Conservation (phyloP, 2,797 vertebrate genomes). For the Neomorphus geoffroyi region DNA sequence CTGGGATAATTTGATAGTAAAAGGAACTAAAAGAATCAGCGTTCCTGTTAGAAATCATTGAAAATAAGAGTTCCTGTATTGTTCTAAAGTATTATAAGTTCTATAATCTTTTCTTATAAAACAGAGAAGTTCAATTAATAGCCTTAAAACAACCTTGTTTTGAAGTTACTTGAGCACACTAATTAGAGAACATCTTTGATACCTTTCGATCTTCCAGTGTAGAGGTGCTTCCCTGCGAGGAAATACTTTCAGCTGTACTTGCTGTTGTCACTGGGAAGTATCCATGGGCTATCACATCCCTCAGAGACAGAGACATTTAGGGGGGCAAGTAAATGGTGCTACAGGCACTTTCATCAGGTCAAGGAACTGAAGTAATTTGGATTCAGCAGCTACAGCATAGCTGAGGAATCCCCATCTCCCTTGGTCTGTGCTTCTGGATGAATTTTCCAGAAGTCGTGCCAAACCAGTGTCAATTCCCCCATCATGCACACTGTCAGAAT, state of each 20-base stretch:
- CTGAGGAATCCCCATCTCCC: not conserved
- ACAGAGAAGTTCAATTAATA: not conserved
- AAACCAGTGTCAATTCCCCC: slow-evolving; percentile 23
- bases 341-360: not conserved
- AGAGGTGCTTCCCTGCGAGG: not conserved
- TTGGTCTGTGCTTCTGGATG: not conserved
- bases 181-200: not conserved
- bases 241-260: not conserved
- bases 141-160: not conserved
- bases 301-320: not conserved
- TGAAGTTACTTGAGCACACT: not conserved
- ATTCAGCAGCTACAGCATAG: not conserved
- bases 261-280: not conserved
- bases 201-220: not conserved
- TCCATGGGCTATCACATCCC: not conserved
- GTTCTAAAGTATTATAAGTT: not conserved
- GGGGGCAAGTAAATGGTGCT: not conserved
- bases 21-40: not conserved
- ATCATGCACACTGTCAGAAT: not conserved
- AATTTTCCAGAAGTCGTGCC: slow-evolving; percentile 6
- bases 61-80: not conserved
- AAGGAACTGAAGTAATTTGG: not conserved
- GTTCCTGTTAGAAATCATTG: not conserved
- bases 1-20: too few species aligned
- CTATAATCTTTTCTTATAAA: not conserved